Percentiles rank a stretch among this genome's conserved stretches.
Evolutionary conservation across 2,113 vertebrate species (phyloP).

Genomic region (Ascaphus truei): DNA sequence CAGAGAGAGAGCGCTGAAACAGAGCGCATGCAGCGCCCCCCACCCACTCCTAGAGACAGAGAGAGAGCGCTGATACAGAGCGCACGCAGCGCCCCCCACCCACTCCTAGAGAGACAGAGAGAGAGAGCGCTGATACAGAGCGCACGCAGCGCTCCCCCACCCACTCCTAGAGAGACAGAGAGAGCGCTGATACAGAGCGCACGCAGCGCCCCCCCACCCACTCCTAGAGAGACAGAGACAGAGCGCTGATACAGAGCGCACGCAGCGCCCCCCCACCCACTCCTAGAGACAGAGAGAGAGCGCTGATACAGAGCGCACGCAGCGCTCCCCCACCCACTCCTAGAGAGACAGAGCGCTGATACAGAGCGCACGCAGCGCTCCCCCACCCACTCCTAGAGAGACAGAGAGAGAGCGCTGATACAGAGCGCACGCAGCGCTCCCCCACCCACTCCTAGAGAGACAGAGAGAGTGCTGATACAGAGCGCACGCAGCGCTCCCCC

Average conservation of each 20-base stretch:
- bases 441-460: slow-evolving; percentile 90
- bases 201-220: slow-evolving; percentile 97
- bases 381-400: slow-evolving; percentile 91
- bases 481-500: slow-evolving; percentile 94
- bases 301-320: slow-evolving; percentile 76
- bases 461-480: slow-evolving; percentile 26
- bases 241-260: slow-evolving; percentile 67
- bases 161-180: slow-evolving; percentile 77
- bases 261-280: slow-evolving; percentile 96
- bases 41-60: slow-evolving; percentile 85
- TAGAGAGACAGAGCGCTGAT: slow-evolving; percentile 42
- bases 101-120: slow-evolving; percentile 73
- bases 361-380: slow-evolving; percentile 91
- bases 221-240: slow-evolving; percentile 66
- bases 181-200: slow-evolving; percentile 62
- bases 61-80: slow-evolving; percentile 46
- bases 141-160: slow-evolving; percentile 96
- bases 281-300: slow-evolving; percentile 61
- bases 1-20: background rate
- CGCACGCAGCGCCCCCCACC: slow-evolving; percentile 95
- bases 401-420: accelerated
- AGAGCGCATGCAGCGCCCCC: slow-evolving; percentile 93
- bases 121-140: slow-evolving; percentile 51
- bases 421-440: slow-evolving; percentile 91
- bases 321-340: slow-evolving; percentile 98